Evolutionary conservation across 1,140 invertebrate species (phyloP).

Genomic region (Micrasema minimum): DNA sequence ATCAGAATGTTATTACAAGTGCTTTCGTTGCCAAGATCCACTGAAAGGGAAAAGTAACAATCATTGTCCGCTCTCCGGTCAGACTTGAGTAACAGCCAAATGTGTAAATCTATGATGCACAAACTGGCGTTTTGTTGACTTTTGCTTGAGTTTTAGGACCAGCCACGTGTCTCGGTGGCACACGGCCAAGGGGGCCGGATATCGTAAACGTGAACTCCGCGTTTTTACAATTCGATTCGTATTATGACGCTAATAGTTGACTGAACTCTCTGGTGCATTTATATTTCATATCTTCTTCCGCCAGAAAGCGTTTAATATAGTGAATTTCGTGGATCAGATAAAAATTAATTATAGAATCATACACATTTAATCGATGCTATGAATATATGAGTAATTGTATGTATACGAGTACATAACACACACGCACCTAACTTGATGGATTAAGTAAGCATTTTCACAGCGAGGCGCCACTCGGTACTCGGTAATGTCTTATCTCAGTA

Average conservation of each 20-base stretch:
- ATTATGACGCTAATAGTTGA: slow-evolving; percentile 36
- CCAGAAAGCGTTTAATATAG: no score
- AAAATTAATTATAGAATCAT: no score
- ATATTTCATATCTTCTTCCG: neutral
- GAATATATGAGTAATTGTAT: no score
- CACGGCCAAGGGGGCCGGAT: slow-evolving; percentile 25
- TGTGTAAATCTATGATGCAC: slow-evolving; percentile 6
- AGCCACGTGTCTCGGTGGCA: slow-evolving; percentile 25
- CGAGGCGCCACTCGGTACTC: slow-evolving; percentile 18
- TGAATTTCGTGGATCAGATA: no score
- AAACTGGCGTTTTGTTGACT: slow-evolving; percentile 17
- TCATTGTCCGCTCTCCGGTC: slow-evolving; percentile 19
- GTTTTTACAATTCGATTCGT: slow-evolving; percentile 32
- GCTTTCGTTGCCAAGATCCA: slow-evolving; percentile 14
- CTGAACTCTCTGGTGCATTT: slow-evolving; percentile 25
- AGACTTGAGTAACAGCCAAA: slow-evolving; percentile 21
- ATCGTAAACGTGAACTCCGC: slow-evolving; percentile 33
- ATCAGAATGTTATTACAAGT: slow-evolving; percentile 12
- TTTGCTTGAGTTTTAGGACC: slow-evolving; percentile 20
- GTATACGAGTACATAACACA: no score
- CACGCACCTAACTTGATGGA: neutral
- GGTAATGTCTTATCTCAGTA: slow-evolving; percentile 21
- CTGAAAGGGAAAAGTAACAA: slow-evolving; percentile 31
- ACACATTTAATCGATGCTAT: no score
- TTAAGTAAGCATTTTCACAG: neutral